Percentiles rank a stretch among this genome's conserved stretches.
Evolutionary conservation across 2,888 invertebrate species (phyloP).

Genomic region (Erebia ligea): DNA sequence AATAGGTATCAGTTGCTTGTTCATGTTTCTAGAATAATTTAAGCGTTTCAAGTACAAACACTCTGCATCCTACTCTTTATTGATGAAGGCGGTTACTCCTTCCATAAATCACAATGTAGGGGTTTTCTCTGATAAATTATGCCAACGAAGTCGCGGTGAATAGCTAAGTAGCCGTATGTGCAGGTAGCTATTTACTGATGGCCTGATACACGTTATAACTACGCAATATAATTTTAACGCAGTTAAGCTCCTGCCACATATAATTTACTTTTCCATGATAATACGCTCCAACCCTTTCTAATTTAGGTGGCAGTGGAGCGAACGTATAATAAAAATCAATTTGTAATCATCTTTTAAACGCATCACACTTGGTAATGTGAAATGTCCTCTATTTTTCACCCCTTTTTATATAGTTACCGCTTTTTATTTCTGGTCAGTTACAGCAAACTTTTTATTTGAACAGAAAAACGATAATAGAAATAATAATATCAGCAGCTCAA

Average conservation of each 20-base stretch:
- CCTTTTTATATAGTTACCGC: conserved; percentile 45
- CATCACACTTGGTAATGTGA: conserved; percentile 58
- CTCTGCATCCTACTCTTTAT: too few relatives aligned
- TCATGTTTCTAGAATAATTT: too few relatives aligned
- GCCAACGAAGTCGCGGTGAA: not conserved
- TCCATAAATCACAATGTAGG: too few relatives aligned
- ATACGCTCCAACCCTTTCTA: conserved; percentile 47
- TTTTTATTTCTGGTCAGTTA: not conserved
- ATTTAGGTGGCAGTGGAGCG: conserved; percentile 39
- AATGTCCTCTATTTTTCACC: conserved; percentile 51
- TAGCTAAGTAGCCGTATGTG: not conserved
- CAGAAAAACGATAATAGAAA: too few relatives aligned
- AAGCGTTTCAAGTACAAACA: too few relatives aligned
- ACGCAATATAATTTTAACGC: conserved; percentile 25
- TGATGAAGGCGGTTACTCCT: too few relatives aligned
- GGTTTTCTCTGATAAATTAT: too few relatives aligned
- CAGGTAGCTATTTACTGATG: not conserved
- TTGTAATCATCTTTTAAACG: conserved; percentile 64
- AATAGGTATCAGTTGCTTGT: too few relatives aligned
- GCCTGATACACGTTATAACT: not conserved
- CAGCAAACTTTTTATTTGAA: not conserved
- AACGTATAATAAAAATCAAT: conserved; percentile 77
- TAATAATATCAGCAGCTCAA: too few relatives aligned
- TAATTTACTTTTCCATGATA: conserved; percentile 39
- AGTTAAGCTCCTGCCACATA: conserved; percentile 25